These are phyloP conservation scores for Egretta garzetta DNA, from an alignment of 2,113 vertebrate species.

Conservation along the genomic window DNA sequence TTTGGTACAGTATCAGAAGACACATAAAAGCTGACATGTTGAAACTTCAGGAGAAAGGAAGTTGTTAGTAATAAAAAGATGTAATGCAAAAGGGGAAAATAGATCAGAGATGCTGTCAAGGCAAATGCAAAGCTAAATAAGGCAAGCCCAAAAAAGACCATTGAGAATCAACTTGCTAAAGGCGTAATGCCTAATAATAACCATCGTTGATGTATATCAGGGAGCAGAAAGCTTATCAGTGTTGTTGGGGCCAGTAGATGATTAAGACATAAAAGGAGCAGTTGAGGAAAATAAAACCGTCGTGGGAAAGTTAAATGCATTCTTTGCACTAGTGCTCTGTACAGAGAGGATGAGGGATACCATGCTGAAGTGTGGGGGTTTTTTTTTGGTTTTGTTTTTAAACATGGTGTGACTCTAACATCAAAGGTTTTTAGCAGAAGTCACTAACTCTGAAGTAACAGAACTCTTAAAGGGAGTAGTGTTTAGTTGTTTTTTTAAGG, in stretches of 20 bases:
- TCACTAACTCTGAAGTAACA: background rate
- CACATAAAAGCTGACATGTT: background rate
- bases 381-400: too few relatives aligned
- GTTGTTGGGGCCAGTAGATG: background rate
- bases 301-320: background rate
- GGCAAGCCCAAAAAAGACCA: background rate
- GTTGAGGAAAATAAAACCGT: background rate
- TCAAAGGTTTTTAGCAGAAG: background rate
- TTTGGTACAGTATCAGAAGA: background rate
- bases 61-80: background rate
- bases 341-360: background rate
- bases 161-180: background rate
- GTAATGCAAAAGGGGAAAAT: background rate
- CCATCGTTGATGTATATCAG: background rate
- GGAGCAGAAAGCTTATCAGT: background rate
- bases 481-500: background rate
- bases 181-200: background rate
- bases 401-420: background rate
- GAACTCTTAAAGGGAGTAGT: background rate
- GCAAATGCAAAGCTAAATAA: background rate
- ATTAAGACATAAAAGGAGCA: background rate
- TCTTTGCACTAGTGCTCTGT: background rate
- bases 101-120: background rate
- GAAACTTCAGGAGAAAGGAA: background rate
- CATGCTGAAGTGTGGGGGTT: rapidly evolving